phyloP scores from a whole-genome alignment of 2,797 vertebrate genomes.

The Parambassis ranga region DNA sequence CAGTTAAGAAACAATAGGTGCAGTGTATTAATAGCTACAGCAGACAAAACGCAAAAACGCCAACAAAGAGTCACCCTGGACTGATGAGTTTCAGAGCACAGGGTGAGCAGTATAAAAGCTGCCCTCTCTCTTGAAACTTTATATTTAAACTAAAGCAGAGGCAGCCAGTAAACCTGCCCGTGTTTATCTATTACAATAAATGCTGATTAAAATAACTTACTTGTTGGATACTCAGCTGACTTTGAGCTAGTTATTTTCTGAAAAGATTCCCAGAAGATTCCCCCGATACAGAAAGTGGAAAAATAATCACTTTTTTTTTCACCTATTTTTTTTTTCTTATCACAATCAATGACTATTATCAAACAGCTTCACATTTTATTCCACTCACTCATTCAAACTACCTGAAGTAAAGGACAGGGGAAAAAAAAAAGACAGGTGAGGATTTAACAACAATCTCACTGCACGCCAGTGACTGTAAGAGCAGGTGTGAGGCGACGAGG shows the following conservation, averaged over 20 bases:
- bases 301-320: conserved; percentile 37
- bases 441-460: conserved; percentile 67
- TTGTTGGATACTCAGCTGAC: conserved; percentile 13
- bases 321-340: background rate
- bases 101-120: conserved; percentile 39
- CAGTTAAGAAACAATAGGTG: conserved; percentile 54
- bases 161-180: background rate
- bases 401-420: conserved; percentile 48
- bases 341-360: conserved; percentile 27
- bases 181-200: conserved; percentile 18
- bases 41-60: conserved; percentile 63
- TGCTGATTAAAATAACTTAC: conserved; percentile 65
- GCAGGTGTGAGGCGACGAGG: background rate
- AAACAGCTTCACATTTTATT: conserved; percentile 57
- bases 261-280: conserved; percentile 20
- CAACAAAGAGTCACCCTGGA: conserved; percentile 29
- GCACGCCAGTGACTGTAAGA: conserved; percentile 67
- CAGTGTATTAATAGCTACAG: conserved; percentile 69
- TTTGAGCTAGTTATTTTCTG: conserved; percentile 19
- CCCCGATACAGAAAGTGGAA: conserved; percentile 42
- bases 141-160: conserved; percentile 11
- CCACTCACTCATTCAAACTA: conserved; percentile 40
- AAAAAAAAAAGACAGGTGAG: conserved; percentile 22
- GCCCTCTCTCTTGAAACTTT: background rate
- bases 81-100: background rate